These are phyloP conservation scores for Tinamus guttatus DNA, from an alignment of 2,113 vertebrate genomes.

Conservation along the genomic window DNA sequence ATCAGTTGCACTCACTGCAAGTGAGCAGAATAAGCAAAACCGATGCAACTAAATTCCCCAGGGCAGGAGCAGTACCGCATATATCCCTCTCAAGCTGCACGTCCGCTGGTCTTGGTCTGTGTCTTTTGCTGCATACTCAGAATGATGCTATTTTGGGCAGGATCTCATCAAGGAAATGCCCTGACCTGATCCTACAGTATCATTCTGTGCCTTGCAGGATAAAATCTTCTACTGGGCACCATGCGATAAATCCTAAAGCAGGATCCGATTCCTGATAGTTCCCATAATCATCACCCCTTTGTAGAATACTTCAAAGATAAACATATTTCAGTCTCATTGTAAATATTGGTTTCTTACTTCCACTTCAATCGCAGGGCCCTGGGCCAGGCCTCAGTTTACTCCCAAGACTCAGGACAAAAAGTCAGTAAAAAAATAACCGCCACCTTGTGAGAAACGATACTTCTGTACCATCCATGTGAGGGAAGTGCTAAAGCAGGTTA, in stretches of 20 bases:
- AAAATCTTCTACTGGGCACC: neutral
- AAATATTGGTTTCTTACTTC: neutral
- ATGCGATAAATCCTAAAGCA: neutral
- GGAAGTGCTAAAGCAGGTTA: neutral
- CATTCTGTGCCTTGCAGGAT: neutral
- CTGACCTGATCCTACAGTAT: neutral
- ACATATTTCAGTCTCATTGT: neutral
- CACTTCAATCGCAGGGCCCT: neutral
- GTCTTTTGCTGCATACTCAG: neutral
- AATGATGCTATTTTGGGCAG: neutral
- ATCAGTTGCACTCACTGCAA: rapidly evolving
- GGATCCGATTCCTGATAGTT: neutral
- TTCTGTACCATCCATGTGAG: neutral
- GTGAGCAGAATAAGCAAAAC: neutral
- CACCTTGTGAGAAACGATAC: neutral
- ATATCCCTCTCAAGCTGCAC: neutral
- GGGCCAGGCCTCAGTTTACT: neutral
- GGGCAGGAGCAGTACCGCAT: neutral
- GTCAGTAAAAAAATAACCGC: neutral
- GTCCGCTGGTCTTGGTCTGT: neutral
- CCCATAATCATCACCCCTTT: neutral
- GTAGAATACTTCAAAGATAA: neutral
- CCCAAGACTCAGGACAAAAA: neutral
- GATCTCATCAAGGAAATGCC: neutral
- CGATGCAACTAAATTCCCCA: neutral